Conservation (phyloP, 2,113 vertebrate species). For the Cathartes aura region DNA sequence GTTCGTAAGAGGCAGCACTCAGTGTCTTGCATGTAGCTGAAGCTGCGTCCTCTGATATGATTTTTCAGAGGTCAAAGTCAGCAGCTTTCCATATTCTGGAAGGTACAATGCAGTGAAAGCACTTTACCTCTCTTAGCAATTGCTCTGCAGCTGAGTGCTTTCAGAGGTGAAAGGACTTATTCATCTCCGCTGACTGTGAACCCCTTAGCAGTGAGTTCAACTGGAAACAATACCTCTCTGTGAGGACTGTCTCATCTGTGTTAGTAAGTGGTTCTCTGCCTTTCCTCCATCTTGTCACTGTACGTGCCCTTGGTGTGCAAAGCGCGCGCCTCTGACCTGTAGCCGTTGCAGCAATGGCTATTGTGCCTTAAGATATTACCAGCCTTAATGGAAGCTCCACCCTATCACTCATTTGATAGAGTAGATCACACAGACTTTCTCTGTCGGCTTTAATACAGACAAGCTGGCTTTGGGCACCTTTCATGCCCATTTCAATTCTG, state of each 20-base stretch:
- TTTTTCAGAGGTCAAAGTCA: slow-evolving; percentile 19
- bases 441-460: rapidly evolving
- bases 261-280: neutral
- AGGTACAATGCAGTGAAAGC: slow-evolving; percentile 48
- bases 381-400: neutral
- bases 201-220: slow-evolving; percentile 2
- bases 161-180: slow-evolving; percentile 31
- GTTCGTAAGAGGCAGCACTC: neutral
- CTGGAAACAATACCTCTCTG: slow-evolving; percentile 48
- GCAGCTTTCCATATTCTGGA: neutral
- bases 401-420: neutral
- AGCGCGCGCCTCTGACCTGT: neutral
- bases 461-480: neutral
- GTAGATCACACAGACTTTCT: neutral
- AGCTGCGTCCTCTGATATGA: neutral
- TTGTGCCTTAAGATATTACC: neutral
- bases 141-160: slow-evolving; percentile 33
- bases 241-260: neutral
- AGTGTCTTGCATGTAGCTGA: neutral
- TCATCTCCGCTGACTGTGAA: slow-evolving; percentile 36
- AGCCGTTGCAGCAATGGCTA: neutral
- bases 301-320: neutral
- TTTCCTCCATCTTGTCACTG: neutral
- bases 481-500: neutral
- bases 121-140: slow-evolving; percentile 30